Percentiles rank a stretch among this genome's conserved stretches.
Evolutionary conservation across 2,113 vertebrate species (phyloP).

Genomic region (Pteruthius melanotis): DNA sequence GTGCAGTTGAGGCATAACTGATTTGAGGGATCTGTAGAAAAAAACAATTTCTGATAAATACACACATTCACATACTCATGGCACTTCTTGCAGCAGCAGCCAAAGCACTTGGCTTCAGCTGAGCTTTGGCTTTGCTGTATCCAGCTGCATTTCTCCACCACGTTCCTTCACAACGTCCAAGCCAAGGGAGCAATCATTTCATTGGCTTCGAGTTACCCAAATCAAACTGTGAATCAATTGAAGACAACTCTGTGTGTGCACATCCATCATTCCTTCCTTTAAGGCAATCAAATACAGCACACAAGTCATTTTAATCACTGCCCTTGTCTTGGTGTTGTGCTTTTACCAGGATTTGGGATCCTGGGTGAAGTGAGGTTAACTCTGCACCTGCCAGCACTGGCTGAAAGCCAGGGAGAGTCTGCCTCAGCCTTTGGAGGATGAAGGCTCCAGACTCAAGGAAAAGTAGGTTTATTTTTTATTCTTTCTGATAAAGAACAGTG

Average conservation of each 20-base stretch:
- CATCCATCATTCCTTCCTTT: neutral
- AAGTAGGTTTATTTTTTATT: accelerated
- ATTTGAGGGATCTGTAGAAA: constrained; percentile 93
- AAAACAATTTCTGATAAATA: constrained; percentile 62
- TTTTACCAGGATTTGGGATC: neutral
- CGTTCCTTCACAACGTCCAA: accelerated
- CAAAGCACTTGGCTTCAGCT: neutral
- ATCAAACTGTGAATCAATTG: neutral
- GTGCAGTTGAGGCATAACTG: constrained; percentile 96
- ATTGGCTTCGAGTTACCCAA: neutral
- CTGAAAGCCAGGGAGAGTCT: neutral
- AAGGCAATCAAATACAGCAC: neutral
- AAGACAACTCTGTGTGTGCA: neutral
- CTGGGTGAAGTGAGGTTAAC: accelerated
- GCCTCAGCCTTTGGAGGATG: neutral
- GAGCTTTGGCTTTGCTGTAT: neutral
- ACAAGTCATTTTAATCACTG: neutral
- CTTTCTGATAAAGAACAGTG: neutral
- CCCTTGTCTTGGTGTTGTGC: neutral
- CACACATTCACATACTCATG: constrained; percentile 34
- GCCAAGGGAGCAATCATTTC: neutral
- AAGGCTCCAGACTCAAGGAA: neutral
- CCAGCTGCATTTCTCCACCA: neutral
- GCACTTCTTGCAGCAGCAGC: constrained; percentile 14
- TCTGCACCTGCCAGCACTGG: accelerated